phyloP scores from a whole-genome alignment of 37 sponge, comb jelly and placozoan species.

The Chondrosia reniformis region DNA sequence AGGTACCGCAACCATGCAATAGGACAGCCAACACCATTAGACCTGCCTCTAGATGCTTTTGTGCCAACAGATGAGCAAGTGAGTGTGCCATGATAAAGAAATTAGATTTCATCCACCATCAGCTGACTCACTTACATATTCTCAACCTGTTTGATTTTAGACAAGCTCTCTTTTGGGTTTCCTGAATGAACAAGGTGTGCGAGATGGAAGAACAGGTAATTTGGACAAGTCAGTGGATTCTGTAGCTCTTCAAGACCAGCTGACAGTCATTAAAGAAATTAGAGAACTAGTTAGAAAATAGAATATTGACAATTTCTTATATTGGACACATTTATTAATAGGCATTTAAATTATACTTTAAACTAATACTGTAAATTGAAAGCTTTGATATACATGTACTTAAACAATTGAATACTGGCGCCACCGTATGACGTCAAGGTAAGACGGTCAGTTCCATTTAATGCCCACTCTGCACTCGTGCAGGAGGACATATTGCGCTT shows the following conservation, averaged over 20 bases:
- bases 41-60: not conserved
- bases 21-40: conserved; percentile 5
- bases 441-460: not conserved
- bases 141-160: conserved; percentile 25
- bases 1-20: conserved; percentile 64
- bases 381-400: no score
- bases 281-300: not conserved
- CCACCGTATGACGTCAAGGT: not conserved
- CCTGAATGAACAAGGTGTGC: conserved; percentile 52
- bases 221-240: conserved; percentile 68
- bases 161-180: conserved; percentile 31
- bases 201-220: conserved; percentile 55
- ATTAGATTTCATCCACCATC: not conserved
- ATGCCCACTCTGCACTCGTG: conserved; percentile 9
- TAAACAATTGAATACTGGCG: not conserved
- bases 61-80: conserved; percentile 57
- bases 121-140: not conserved
- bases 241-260: conserved; percentile 38
- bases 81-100: not conserved
- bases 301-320: no score
- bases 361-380: no score
- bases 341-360: not conserved
- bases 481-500: not conserved
- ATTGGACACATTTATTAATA: no score
- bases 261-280: conserved; percentile 33